These are phyloP conservation scores for Drosophila tanythrix DNA, from an alignment of 2,888 invertebrate genomes.

Conservation along the genomic window DNA sequence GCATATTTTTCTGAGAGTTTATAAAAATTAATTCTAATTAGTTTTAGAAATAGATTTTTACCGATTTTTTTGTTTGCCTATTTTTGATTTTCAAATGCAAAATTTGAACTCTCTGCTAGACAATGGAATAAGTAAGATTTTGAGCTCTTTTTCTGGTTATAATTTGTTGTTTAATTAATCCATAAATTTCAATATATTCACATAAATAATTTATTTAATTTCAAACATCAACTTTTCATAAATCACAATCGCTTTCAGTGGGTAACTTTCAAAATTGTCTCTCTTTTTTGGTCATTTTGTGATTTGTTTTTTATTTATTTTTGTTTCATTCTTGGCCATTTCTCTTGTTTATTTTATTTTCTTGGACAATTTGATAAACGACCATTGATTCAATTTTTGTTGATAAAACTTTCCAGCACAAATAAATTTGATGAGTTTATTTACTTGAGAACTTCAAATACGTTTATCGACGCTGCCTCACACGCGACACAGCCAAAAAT, in stretches of 20 bases:
- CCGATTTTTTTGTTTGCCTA: too few relatives aligned
- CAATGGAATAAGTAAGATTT: neutral
- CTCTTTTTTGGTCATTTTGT: neutral
- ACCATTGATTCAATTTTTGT: slow-evolving; percentile 15
- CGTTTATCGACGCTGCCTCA: neutral
- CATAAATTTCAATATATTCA: neutral
- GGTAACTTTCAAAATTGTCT: neutral
- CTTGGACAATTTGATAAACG: slow-evolving; percentile 9
- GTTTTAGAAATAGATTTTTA: too few relatives aligned
- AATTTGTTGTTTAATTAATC: neutral
- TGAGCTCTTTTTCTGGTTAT: neutral
- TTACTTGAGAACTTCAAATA: neutral
- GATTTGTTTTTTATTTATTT: neutral
- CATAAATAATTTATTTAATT: neutral
- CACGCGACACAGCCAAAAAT: slow-evolving; percentile 25
- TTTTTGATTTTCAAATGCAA: too few relatives aligned
- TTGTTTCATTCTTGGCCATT: neutral
- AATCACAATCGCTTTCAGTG: neutral
- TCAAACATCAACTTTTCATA: neutral
- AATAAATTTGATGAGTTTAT: slow-evolving; percentile 32
- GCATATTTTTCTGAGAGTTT: neutral
- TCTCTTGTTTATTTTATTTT: neutral
- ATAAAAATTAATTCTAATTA: too few relatives aligned
- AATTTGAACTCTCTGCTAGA: too few relatives aligned
- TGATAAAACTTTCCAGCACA: slow-evolving; percentile 9